Evolutionary conservation across 2,888 invertebrate species (phyloP).

Genomic region (Drosophila pegasa): DNA sequence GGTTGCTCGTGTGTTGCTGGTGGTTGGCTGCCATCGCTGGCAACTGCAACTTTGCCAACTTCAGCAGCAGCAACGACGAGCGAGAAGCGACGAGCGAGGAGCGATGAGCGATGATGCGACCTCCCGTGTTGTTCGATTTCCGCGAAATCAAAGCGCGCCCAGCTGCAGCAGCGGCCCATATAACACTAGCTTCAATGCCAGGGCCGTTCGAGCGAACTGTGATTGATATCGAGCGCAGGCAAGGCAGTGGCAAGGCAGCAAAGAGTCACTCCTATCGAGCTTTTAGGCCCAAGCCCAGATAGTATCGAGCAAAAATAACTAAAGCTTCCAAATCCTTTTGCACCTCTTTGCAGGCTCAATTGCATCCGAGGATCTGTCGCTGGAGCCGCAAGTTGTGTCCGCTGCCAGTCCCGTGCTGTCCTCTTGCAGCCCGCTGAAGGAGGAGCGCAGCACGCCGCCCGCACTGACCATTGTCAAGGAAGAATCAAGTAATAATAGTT

Average conservation of each 20-base stretch:
- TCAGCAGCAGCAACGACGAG: conserved; percentile 58
- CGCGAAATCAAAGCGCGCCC: conserved; percentile 78
- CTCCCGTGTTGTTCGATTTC: conserved; percentile 83
- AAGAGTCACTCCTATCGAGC: conserved; percentile 16
- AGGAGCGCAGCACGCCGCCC: conserved; percentile 89
- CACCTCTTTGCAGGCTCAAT: conserved; percentile 88
- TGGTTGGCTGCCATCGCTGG: conserved; percentile 32
- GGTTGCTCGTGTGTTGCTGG: conserved; percentile 11
- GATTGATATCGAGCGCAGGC: conserved; percentile 66
- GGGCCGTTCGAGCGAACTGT: conserved; percentile 71
- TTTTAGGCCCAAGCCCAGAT: conserved; percentile 18
- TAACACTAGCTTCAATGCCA: conserved; percentile 60
- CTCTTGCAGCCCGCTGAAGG: conserved; percentile 87
- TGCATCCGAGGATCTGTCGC: conserved; percentile 91
- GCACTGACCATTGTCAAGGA: conserved; percentile 88
- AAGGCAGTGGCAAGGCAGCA: background rate
- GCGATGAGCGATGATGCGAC: conserved; percentile 80
- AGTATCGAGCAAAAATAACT: conserved; percentile 18
- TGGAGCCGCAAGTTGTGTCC: conserved; percentile 86
- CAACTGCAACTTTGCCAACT: conserved; percentile 16
- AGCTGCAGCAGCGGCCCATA: conserved; percentile 70
- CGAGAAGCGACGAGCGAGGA: conserved; percentile 81
- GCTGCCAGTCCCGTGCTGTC: conserved; percentile 85
- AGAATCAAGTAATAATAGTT: conserved; percentile 90
- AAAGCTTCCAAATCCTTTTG: conserved; percentile 9